Base-by-base conservation (phyloP, 2,888 invertebrate species). In the Agonopterix arenella region DNA sequence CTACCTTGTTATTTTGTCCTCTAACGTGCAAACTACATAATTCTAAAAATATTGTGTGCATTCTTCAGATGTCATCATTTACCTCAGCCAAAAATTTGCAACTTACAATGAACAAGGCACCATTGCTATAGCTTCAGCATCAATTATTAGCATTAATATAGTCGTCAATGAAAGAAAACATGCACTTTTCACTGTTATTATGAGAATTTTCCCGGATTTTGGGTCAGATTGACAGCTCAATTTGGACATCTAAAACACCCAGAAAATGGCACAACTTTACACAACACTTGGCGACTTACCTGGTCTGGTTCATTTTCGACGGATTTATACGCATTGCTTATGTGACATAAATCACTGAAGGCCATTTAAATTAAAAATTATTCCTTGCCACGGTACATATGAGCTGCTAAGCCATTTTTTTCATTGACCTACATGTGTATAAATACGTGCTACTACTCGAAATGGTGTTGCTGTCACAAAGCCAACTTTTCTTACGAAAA, bases 371-470 rank as follows among this genome's bases (percentile, higher is more conserved):
- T 81, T 83, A 83, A 81, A 88, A 83, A 76, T 76, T 85, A 81
- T 83, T 82, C 78, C 79, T 84, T 86, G 85, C 85, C 88, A 89
- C 86, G 84, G 82, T 80, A 84, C 83, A 84, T 84, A 88, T 82
- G 76, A 75, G 77, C 74, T 74, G 78, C 80, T 88, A 88, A 84
- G 88, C 89, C 89, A 89, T 80, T 88, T 89, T 83, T 89, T 89
- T 84, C 85, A 85, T 80, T 86, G 88, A 88, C 86, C 89, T 89
- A 88, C 86, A 89, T 86, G 84, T 86, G 84, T 84, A 84, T 81
- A 85, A 78, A 83, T 84, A 81, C 82, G 78, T 79, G 74, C 75
- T 82, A 50, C 50, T 77, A 73, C 75, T 78, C 67, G 70, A 65
- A 64, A 62, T 76, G 68, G 86, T 86, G 86, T 86, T 85, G 86